Evolutionary conservation across 2,888 invertebrate genomes (phyloP).

Genomic region (Melangyna quadrimaculata): DNA sequence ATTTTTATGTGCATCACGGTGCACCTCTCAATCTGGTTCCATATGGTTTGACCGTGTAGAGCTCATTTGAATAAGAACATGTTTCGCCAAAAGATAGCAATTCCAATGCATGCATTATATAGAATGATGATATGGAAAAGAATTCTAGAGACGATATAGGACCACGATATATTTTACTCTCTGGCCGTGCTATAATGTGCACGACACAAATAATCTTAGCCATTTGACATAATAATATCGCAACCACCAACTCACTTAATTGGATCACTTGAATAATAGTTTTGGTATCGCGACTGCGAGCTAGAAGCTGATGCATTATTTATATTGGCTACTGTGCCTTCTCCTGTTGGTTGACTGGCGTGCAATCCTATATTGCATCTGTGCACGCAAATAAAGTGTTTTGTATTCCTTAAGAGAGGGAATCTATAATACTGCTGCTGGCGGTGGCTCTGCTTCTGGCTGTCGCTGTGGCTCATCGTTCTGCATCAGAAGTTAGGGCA

Average conservation of each 20-base stretch:
- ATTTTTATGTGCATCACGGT: neutral
- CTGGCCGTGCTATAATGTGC: conserved; percentile 41
- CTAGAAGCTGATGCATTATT: conserved; percentile 65
- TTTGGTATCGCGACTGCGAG: conserved; percentile 60
- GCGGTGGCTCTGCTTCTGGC: neutral
- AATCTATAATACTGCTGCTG: neutral
- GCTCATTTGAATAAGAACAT: conserved; percentile 63
- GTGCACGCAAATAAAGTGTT: neutral
- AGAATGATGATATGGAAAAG: conserved; percentile 4
- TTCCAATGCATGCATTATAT: neutral
- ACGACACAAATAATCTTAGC: conserved; percentile 69
- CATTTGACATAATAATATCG: conserved; percentile 71
- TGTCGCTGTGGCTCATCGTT: conserved; percentile 9
- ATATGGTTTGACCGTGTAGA: conserved; percentile 39
- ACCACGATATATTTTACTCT: conserved; percentile 1
- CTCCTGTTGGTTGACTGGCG: conserved; percentile 31
- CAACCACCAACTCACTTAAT: conserved; percentile 69
- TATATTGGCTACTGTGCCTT: conserved; percentile 59
- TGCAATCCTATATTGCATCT: conserved; percentile 3
- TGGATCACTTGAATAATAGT: conserved; percentile 70
- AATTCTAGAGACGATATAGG: conserved; percentile 14
- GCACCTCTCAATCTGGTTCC: conserved; percentile 41
- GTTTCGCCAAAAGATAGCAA: conserved; percentile 33
- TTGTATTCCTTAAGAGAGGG: neutral
- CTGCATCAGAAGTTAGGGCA: conserved; percentile 34